Base-by-base conservation (phyloP, 2,888 invertebrate species). In the Stenichneumon culpator region DNA sequence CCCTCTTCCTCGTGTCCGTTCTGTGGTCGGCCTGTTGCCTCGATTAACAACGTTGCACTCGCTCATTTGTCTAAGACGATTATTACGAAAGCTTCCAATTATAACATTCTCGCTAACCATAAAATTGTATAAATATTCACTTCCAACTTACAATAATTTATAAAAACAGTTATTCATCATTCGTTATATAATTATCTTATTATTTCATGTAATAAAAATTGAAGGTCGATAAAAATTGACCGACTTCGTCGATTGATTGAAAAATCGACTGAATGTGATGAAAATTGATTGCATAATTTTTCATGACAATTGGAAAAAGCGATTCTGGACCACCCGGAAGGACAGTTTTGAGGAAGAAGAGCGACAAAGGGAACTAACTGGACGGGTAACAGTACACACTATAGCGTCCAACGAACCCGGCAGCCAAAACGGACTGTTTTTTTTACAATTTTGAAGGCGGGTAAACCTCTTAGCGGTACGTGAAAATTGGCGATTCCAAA, bases 351-450 rank as follows among this genome's bases (percentile, higher is more conserved):
- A 11, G 39, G 60, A 68, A 39, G 32, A 80, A 60, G 44, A 69
- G 54, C 75, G 74, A 77, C 78, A 68, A 86, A 82, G 70, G 65
- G 57, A 72, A 70, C 32, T 82, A 77, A 25, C 67, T 50, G 60
- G 77, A 60, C 22, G 75, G 73, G 54, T 54, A 79, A 81, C 28
- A 7, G 44, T 67, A n/a, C 57, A 72, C 63, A 54, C 57, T 50
- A 14, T n/a, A 57, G 52, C 82, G 87, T 87, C 83, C 85, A 87
- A 82, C 85, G 83, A 86, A 86, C 87, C 87, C 83, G 86, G 83
- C 47, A 87, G 80, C 84, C 44, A 39, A 79, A 72, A 75, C 36
- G 54, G 54, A 81, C 47, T 39, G 9, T 39, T 36, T 72, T 60
- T 74, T 74, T 54, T 54, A 65, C 68, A 22, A 44, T 32, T 69